Evolutionary conservation across 2,113 vertebrate species (phyloP).

Genomic region (Oryzias woworae): DNA sequence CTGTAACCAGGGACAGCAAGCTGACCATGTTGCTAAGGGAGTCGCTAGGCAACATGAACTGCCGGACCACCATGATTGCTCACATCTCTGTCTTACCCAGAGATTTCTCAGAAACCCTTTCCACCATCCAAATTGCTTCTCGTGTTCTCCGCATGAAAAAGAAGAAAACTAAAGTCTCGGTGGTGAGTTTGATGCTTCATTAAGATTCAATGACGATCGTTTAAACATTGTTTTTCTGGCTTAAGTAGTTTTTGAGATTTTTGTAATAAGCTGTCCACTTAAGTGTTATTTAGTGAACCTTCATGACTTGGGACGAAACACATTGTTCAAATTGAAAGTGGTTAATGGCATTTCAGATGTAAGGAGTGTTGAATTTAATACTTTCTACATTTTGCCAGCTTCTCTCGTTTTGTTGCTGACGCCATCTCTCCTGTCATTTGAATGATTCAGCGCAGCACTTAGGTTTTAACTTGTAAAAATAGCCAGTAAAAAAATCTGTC

Average conservation of each 20-base stretch:
- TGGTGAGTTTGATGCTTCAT: conserved; percentile 61
- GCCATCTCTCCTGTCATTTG: neutral
- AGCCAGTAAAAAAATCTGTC: neutral
- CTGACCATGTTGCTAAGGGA: conserved; percentile 98
- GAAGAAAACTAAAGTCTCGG: conserved; percentile 96
- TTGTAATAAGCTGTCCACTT: neutral
- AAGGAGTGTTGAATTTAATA: neutral
- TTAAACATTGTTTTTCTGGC: neutral
- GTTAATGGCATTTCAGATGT: conserved; percentile 1
- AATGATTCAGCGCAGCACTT: conserved; percentile 2
- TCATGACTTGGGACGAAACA: neutral
- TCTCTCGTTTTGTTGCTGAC: neutral
- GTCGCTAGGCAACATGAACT: conserved; percentile 98
- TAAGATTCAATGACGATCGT: neutral
- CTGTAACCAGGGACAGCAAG: conserved; percentile 93
- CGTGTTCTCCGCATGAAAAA: conserved; percentile 97
- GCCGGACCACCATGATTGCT: conserved; percentile 98
- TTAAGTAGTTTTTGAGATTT: neutral
- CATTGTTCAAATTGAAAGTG: neutral
- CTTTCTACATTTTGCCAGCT: neutral
- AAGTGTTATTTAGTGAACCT: neutral
- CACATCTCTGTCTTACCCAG: conserved; percentile 92
- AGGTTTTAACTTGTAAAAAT: conserved; percentile 5
- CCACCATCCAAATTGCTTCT: conserved; percentile 95
- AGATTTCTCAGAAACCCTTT: conserved; percentile 93